phyloP scores from a whole-genome alignment of 2,888 invertebrate genomes.

The Drepana falcataria region DNA sequence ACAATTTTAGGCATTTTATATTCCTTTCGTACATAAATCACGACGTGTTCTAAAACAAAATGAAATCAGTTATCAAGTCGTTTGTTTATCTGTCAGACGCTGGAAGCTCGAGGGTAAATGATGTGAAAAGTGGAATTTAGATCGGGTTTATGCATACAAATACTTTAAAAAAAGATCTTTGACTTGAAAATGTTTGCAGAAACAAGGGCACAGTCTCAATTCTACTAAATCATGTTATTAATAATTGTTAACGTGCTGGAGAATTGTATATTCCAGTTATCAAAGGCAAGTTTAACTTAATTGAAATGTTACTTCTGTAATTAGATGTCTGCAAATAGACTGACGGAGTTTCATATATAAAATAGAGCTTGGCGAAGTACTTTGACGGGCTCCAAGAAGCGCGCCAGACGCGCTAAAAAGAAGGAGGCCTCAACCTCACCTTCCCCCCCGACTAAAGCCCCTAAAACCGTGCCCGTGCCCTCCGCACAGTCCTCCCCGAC shows the following conservation, averaged over 20 bases:
- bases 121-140: constrained; percentile 35
- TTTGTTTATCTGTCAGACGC: constrained; percentile 46
- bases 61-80: constrained; percentile 43
- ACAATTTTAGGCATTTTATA: neutral
- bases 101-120: constrained; percentile 41
- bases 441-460: no score
- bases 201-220: neutral
- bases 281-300: no score
- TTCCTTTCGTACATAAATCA: neutral
- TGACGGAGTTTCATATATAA: no score
- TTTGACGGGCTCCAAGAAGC: no score
- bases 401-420: no score
- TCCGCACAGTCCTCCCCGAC: no score
- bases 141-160: constrained; percentile 5
- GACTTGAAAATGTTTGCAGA: neutral
- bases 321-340: no score
- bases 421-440: no score
- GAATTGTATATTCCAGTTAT: no score
- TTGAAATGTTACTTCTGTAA: no score
- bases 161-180: constrained; percentile 4
- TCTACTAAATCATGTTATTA: neutral
- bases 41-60: constrained; percentile 34
- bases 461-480: no score
- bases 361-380: no score
- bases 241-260: neutral